Evolutionary conservation across 2,113 vertebrate genomes (phyloP).

Genomic region (Origma solitaria): DNA sequence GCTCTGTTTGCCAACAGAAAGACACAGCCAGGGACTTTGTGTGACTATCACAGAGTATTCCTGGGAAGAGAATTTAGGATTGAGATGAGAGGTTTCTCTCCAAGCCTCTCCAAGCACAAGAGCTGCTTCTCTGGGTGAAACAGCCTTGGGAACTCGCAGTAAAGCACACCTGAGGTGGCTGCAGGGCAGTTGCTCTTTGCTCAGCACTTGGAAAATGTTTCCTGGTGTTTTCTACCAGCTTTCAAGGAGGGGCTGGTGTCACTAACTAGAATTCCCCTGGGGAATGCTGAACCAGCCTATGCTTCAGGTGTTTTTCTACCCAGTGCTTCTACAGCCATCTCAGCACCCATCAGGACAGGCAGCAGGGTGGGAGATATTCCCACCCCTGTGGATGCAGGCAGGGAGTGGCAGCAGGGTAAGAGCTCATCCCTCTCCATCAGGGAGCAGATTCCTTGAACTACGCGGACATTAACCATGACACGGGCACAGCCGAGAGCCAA

Average conservation of each 20-base stretch:
- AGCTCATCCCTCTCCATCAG: background rate
- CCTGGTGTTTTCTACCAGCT: background rate
- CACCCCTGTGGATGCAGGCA: background rate
- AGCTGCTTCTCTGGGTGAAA: background rate
- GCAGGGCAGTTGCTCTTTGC: background rate
- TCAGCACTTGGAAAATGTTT: background rate
- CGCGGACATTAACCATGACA: accelerated
- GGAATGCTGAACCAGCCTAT: background rate
- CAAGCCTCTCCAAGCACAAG: background rate
- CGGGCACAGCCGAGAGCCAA: accelerated
- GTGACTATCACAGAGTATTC: background rate
- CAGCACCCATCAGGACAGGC: background rate
- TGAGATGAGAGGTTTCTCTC: background rate
- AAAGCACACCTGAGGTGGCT: background rate
- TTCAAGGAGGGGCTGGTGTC: background rate
- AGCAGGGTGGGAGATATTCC: background rate
- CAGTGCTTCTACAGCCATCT: background rate
- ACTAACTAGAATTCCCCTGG: background rate
- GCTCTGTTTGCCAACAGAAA: accelerated
- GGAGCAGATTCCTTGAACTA: background rate
- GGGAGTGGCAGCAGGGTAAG: background rate
- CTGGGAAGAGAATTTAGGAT: background rate
- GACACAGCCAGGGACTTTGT: background rate
- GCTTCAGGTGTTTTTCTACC: background rate
- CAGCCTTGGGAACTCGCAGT: background rate